phyloP scores from a whole-genome alignment of 2,797 vertebrate species.

The Hozukius guyotensis region DNA sequence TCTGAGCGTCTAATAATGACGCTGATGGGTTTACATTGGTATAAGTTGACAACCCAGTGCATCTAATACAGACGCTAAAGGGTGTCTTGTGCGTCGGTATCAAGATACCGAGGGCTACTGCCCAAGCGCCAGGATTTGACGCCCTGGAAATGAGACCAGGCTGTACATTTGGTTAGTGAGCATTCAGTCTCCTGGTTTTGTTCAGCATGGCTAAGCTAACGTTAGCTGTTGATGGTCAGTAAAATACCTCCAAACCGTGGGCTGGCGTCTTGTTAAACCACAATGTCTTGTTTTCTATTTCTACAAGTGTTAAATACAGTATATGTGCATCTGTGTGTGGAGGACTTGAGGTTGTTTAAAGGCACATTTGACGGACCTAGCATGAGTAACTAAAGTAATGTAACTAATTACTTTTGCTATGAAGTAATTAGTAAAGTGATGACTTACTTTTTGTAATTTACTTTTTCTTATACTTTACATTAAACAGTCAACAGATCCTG shows the following conservation, averaged over 20 bases:
- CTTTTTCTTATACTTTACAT: not conserved
- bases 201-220: not conserved
- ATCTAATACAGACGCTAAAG: not conserved
- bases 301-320: not conserved
- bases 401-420: not conserved
- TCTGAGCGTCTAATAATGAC: not conserved
- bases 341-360: not conserved
- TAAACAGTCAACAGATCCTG: not conserved
- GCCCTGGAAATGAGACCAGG: not conserved
- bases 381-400: not conserved
- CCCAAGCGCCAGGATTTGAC: not conserved
- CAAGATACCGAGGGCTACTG: not conserved
- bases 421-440: not conserved
- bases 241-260: not conserved
- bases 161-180: not conserved
- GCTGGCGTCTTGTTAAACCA: not conserved
- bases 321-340: not conserved
- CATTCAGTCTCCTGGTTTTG: not conserved
- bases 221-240: not conserved
- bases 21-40: not conserved
- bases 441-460: not conserved
- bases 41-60: not conserved
- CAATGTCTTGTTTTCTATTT: not conserved
- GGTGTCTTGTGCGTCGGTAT: not conserved
- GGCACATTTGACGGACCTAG: accelerated